phyloP scores from a whole-genome alignment of 2,797 vertebrate genomes.

The Gambusia yucatana region DNA sequence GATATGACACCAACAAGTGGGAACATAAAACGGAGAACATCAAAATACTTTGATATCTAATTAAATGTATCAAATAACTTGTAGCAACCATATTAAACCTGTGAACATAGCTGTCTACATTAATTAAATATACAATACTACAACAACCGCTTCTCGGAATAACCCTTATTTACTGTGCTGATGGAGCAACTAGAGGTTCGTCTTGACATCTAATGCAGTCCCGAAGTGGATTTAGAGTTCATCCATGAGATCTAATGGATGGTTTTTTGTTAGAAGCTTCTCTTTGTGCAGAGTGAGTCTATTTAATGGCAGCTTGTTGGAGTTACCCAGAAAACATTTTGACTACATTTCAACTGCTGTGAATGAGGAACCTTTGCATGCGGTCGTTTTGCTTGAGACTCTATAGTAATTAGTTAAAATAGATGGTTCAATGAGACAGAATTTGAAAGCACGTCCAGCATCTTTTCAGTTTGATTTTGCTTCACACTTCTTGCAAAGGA shows the following conservation, averaged over 20 bases:
- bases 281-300: constrained; percentile 16
- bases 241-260: constrained; percentile 25
- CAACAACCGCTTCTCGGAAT: constrained; percentile 30
- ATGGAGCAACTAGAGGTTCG: constrained; percentile 31
- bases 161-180: constrained; percentile 24
- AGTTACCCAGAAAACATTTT: neutral
- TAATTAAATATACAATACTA: constrained; percentile 18
- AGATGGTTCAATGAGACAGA: neutral
- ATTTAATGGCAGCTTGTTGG: neutral
- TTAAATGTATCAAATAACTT: neutral
- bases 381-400: neutral
- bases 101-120: neutral
- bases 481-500: neutral
- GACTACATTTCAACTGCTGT: neutral
- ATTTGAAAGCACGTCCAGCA: neutral
- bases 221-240: constrained; percentile 26
- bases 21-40: neutral
- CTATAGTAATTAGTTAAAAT: neutral
- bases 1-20: neutral
- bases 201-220: constrained; percentile 35
- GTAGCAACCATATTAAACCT: neutral
- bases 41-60: neutral
- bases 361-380: neutral
- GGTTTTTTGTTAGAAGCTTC: constrained; percentile 9
- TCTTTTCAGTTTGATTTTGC: neutral